Percentiles rank a stretch among this genome's conserved stretches.
These are phyloP conservation scores for Aproaerema taeniolella DNA, from an alignment of 2,888 invertebrate species.

Conservation along the genomic window DNA sequence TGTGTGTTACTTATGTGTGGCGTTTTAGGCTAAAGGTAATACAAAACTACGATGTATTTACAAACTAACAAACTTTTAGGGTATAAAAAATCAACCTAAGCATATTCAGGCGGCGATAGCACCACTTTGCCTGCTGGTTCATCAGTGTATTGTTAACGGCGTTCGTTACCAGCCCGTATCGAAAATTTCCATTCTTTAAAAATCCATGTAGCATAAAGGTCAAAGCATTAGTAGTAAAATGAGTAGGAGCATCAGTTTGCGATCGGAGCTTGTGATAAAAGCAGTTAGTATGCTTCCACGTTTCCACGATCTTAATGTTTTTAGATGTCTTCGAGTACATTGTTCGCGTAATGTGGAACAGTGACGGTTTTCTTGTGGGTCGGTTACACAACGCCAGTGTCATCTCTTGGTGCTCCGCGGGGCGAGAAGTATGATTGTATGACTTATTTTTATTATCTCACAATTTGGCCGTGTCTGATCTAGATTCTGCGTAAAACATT, in stretches of 20 bases:
- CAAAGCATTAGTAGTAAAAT: too few relatives aligned
- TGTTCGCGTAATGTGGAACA: slow-evolving; percentile 50
- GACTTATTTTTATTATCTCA: slow-evolving; percentile 25
- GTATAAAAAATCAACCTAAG: too few relatives aligned
- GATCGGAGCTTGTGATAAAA: too few relatives aligned
- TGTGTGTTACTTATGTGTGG: not conserved
- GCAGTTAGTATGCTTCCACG: slow-evolving; percentile 39
- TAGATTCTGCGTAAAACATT: slow-evolving; percentile 21
- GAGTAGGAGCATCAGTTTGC: too few relatives aligned
- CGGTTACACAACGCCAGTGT: slow-evolving; percentile 42
- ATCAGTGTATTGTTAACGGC: too few relatives aligned
- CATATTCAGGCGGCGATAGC: too few relatives aligned
- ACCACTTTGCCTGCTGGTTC: too few relatives aligned
- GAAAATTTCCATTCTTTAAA: too few relatives aligned
- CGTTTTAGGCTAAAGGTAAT: slow-evolving; percentile 13
- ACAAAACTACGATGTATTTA: slow-evolving; percentile 11
- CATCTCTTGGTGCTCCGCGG: slow-evolving; percentile 21
- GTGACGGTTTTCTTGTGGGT: slow-evolving; percentile 43
- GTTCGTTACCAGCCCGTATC: too few relatives aligned
- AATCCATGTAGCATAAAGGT: too few relatives aligned
- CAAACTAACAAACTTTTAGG: too few relatives aligned
- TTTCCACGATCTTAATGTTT: slow-evolving; percentile 49
- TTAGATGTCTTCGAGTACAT: slow-evolving; percentile 41
- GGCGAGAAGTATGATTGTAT: slow-evolving; percentile 22
- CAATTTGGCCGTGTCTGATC: slow-evolving; percentile 22